Evolutionary conservation across 2,797 vertebrate species (phyloP), one percentile per base, ranked within the genome.

Genomic region (Agapornis canus): DNA sequence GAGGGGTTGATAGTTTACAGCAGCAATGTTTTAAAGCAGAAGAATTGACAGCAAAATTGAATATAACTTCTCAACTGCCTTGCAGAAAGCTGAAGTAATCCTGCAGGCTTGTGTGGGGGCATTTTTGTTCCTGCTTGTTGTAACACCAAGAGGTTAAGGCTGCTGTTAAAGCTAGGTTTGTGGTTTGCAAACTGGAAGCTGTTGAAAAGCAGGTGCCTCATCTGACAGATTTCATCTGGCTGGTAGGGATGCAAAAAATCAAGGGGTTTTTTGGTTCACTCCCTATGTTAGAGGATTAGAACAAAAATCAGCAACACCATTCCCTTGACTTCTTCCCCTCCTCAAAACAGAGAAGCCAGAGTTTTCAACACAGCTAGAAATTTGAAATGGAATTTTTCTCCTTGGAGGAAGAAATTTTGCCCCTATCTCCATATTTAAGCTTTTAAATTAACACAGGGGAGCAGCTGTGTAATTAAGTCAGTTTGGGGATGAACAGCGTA

Each of bases 381-480:
- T 52, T 27, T 48, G 27, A 89, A 90, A 89, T 56, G 48, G 81
- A 90, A 51, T 13, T 73, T 92, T 95, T 80, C 78, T 90, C 56
- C 78, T 86, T 73, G 60, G 40, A 93, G 73, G 51, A 82, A 90
- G 71, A 84, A 84, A 86, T 84, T 84, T 93, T 86, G 78, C 73
- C 86, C 75, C 68, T 83, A 35, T 73, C 78, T 82, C 56, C 48
- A 25, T 49, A 77, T 31, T 89, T 42, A 95, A 90, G 68, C 51
- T 76, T 95, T 82, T 54, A 94, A 94, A 94, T 73, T 94, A 93
- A 92, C 73, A 81, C 17, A 82, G 77, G 90, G 37, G 18, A 95
- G 56, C 86, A 93, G 90, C 88, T 96, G 83, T 70, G 88, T 86
- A 93, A 95, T 94, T 94, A 92, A 94, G 71, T 59, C 78, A 90